phyloP scores from a whole-genome alignment of 2,888 invertebrate genomes.

The Clivina fossor region DNA sequence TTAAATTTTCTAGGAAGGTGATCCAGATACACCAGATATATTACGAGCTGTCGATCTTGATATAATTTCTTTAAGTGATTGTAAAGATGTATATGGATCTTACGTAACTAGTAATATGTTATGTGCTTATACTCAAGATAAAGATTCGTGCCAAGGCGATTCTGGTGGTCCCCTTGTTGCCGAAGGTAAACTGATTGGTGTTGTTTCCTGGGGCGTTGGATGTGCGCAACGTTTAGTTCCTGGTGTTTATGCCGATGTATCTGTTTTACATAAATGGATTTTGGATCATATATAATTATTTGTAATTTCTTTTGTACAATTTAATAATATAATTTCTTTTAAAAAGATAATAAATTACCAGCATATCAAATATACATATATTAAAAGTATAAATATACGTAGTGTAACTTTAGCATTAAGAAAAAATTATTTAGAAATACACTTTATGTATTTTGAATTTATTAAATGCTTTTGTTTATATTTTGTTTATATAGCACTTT shows the following conservation, averaged over 20 bases:
- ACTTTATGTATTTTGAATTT: too few relatives aligned
- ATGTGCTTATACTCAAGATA: slow-evolving; percentile 54
- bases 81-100: slow-evolving; percentile 43
- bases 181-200: slow-evolving; percentile 15
- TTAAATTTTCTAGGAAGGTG: slow-evolving; percentile 47
- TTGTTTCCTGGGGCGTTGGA: slow-evolving; percentile 27
- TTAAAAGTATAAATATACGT: too few relatives aligned
- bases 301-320: not conserved
- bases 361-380: too few relatives aligned
- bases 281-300: slow-evolving; percentile 8
- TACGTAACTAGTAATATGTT: slow-evolving; percentile 51
- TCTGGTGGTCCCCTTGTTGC: slow-evolving; percentile 20
- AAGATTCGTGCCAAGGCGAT: slow-evolving; percentile 52
- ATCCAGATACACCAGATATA: slow-evolving; percentile 41
- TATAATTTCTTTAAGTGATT: slow-evolving; percentile 44
- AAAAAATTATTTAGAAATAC: too few relatives aligned
- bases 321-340: slow-evolving; percentile 5
- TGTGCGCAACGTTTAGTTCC: slow-evolving; percentile 19
- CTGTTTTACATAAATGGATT: slow-evolving; percentile 14
- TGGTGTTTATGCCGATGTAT: slow-evolving; percentile 16
- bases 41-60: slow-evolving; percentile 49
- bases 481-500: too few relatives aligned
- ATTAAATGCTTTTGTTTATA: too few relatives aligned
- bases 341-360: too few relatives aligned
- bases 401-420: too few relatives aligned